Base-by-base conservation (phyloP, 2,113 vertebrate species). In the Heterotis niloticus region DNA sequence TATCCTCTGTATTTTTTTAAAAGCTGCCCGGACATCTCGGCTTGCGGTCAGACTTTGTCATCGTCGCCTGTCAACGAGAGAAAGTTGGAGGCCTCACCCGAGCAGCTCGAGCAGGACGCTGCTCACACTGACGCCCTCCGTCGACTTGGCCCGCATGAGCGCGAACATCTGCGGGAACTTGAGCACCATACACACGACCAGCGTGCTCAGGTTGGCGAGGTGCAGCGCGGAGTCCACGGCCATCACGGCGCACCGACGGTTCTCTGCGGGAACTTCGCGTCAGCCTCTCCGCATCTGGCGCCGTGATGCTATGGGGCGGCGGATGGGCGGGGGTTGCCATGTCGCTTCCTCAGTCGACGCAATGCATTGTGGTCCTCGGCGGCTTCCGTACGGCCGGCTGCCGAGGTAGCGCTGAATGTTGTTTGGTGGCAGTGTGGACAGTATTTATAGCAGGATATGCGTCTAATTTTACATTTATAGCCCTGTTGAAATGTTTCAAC, bases 131-230 rank as follows among this genome's bases (percentile, higher is more conserved):
- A 98, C 29, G 34, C 96, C 96, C 10, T 82, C 83, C 26, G 93
- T 84, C 1, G 93, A 88, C 24, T 91, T 84, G 7, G 95, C 93
- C n/a, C 77, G 75, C 83, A 95, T 85, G 80, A 98, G 87, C 0
- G 92, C 89, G 52, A 89, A 87, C 54, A 96, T 92, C 88, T 99
- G 97, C 70, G 97, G 97, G 82, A 98, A 90, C 84, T 98, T 98
- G 0, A 99, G 90, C 86, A 94, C 93, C 77, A 93, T 88, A 87
- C 96, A 96, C 81, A 90, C 88, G 0, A 87, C 84, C 80, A 98
- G 87, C 0, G 95, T 95, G 90, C 93, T 96, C 86, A 95, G 92
- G 82, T 95, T 94, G 9, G 93, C 94, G 0, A 90, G 52, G 54
- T 92, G 86, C n/a, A 94, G 5, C 24, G 90, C 10, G 24, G 51